A percentile compares a stretch with the other conserved stretches of the same genome.
Conservation (phyloP, 2,113 vertebrate genomes). For the Raja brachyura region DNA sequence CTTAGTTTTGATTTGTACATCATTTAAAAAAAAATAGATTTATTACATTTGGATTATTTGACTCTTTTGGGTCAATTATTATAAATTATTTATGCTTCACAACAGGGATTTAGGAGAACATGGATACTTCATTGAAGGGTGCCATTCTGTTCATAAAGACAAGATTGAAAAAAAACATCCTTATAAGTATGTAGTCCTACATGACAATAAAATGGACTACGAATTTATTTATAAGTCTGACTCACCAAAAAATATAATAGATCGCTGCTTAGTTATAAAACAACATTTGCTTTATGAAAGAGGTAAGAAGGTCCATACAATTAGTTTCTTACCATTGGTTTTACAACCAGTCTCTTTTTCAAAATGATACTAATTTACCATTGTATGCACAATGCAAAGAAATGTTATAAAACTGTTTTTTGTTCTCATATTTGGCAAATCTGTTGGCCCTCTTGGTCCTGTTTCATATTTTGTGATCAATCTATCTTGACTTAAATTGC, state of each 20-base stretch:
- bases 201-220: accelerated
- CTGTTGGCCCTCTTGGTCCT: not conserved
- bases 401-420: not conserved
- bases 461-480: not conserved
- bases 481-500: not conserved
- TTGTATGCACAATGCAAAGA: no score
- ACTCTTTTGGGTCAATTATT: not conserved
- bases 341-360: not conserved
- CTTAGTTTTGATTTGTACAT: no score
- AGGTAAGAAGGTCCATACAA: not conserved
- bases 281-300: not conserved
- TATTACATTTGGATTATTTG: not conserved
- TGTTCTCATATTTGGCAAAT: not conserved
- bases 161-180: constrained; percentile 48
- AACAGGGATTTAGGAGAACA: constrained; percentile 56
- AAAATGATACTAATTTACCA: not conserved
- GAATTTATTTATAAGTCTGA: constrained; percentile 52
- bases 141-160: constrained; percentile 44
- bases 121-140: constrained; percentile 69
- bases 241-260: accelerated
- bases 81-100: constrained; percentile 8
- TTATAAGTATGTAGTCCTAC: constrained; percentile 71
- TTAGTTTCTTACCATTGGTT: not conserved
- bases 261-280: constrained; percentile 47
- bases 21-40: not conserved